A percentile compares a stretch with the other conserved stretches of the same genome.
Evolutionary conservation across 2,888 invertebrate genomes (phyloP).

Genomic region (Erebia ligea): DNA sequence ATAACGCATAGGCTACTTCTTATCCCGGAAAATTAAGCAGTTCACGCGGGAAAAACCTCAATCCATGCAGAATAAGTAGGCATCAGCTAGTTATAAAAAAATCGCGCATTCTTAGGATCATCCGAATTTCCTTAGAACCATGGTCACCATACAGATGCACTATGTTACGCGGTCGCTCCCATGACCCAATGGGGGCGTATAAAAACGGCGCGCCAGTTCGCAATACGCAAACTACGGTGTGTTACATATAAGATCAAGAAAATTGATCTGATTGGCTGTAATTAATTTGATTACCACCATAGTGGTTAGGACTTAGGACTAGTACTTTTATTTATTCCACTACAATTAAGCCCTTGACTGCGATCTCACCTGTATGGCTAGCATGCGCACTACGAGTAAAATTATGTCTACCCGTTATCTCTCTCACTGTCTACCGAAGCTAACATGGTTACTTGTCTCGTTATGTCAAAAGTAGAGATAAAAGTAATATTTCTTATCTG

Average conservation of each 20-base stretch:
- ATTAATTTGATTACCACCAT: background rate
- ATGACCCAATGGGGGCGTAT: constrained; percentile 62
- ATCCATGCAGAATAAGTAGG: no score
- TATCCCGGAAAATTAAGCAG: no score
- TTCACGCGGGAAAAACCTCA: no score
- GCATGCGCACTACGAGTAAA: no score
- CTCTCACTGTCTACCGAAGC: no score
- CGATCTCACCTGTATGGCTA: background rate
- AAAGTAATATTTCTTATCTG: no score
- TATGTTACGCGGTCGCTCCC: constrained; percentile 75
- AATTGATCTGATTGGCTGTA: background rate
- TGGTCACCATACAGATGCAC: constrained; percentile 54
- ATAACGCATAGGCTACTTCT: no score
- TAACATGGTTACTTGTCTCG: no score
- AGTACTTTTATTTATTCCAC: background rate
- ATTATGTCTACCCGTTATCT: no score
- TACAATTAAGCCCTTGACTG: background rate
- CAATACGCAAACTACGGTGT: constrained; percentile 38
- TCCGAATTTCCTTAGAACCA: constrained; percentile 17
- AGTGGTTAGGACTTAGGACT: background rate
- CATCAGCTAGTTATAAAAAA: no score
- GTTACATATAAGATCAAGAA: constrained; percentile 32
- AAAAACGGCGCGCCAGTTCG: constrained; percentile 37
- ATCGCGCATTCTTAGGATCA: background rate
- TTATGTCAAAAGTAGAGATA: no score